Evolutionary conservation across 2,888 invertebrate genomes (phyloP), one percentile per base, ranked within the genome.

Genomic region (Malachius bipustulatus): DNA sequence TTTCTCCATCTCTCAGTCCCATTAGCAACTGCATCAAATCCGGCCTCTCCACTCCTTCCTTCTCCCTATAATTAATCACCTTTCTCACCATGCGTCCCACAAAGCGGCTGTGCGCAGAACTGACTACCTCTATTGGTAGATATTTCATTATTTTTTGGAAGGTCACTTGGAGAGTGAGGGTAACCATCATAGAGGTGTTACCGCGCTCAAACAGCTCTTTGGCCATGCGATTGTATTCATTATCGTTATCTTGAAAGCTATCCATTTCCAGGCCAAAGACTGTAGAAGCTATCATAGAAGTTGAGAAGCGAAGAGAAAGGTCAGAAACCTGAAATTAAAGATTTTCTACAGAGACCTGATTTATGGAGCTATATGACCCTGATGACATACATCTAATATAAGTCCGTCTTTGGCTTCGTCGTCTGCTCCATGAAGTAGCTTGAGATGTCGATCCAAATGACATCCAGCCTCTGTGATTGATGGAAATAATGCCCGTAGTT

Each of bases 401-500:
- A 19, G 24, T 19, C n/a, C 6, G 24, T 8, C 11, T 28, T 10
- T 28, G 29, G 9, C 24, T 19, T 19, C n/a, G 24, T 19, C 24
- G n/a, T n/a, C 24, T 8, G 24, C 24, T 19, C n/a, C n/a, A 8
- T 6, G 24, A n/a, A 19, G 24, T n/a, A 8, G 6, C 24, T 6
- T 19, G 2, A 38, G 29, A 11, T 10, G 26, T 13, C 14, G 24
- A 6, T 39, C 35, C 32, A 34, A 33, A 4, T 37, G 26, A 31
- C 34, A 19, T 4, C 38, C 44, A 12, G 31, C 38, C 8, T 34
- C 14, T 8, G 36, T 19, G 2, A 44, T 14, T 16, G 40, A 42
- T 0, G 62, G 61, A 44, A 71, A 74, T 70, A 76, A 72, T 1
- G 57, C 63, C 51, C 71, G 76, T 30, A 78, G 54, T 52, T 75